A percentile compares a stretch with the other conserved stretches of the same genome.
Conservation (phyloP, 2,888 invertebrate genomes). For the Megaustenia siamemsis region DNA sequence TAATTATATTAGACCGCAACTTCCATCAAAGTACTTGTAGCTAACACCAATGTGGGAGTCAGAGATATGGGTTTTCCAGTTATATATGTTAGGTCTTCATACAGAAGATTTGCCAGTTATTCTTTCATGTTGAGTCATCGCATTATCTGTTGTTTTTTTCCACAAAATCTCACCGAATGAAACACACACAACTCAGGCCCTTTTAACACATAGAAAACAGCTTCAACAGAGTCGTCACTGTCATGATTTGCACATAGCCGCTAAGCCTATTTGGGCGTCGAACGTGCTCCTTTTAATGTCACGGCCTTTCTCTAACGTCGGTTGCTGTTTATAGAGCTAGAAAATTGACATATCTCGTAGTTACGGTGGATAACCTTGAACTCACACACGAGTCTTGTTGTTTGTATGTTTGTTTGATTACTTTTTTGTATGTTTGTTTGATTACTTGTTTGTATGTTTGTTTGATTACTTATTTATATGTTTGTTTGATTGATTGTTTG, state of each 20-base stretch:
- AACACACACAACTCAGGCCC: neutral
- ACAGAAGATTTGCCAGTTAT: too few species aligned
- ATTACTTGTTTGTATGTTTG: too few species aligned
- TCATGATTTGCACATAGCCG: neutral
- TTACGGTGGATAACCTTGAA: neutral
- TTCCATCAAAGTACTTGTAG: too few species aligned
- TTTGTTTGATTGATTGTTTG: too few species aligned
- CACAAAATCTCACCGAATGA: neutral
- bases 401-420: neutral
- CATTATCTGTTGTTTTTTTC: neutral
- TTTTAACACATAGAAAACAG: neutral
- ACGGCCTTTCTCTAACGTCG: neutral
- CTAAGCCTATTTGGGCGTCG: too few species aligned
- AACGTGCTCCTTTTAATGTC: conserved; percentile 1
- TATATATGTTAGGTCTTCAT: too few species aligned
- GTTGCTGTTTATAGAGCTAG: neutral
- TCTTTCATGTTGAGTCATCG: neutral
- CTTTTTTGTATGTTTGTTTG: too few species aligned
- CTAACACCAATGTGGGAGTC: too few species aligned
- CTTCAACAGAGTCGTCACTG: neutral
- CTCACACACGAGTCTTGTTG: neutral
- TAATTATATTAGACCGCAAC: too few species aligned
- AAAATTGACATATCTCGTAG: neutral
- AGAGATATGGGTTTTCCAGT: too few species aligned
- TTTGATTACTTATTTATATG: too few species aligned